Evolutionary conservation across 2,888 invertebrate genomes (phyloP), one percentile per base, ranked within the genome.

Genomic region (Neoscelio sp.): DNA sequence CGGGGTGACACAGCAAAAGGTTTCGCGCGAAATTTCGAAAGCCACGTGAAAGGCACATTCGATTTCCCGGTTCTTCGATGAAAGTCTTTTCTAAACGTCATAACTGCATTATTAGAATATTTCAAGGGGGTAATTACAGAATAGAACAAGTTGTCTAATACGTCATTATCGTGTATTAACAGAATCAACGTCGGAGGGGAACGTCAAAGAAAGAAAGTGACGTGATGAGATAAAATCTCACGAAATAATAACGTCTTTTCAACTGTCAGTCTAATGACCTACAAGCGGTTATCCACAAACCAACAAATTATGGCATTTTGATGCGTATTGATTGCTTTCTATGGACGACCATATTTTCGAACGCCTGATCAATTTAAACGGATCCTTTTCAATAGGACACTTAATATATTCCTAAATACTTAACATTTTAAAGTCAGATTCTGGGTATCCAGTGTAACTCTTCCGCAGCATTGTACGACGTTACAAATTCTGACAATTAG

Each of bases 401-500:
- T n/a, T n/a, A n/a, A n/a, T n/a, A n/a, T n/a, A n/a, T n/a, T n/a
- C n/a, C n/a, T n/a, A n/a, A n/a, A n/a, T n/a, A n/a, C n/a, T n/a
- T n/a, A n/a, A n/a, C n/a, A n/a, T n/a, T n/a, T n/a, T n/a, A n/a
- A n/a, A n/a, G n/a, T n/a, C n/a, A n/a, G 23, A 23, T 23, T 6
- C 23, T 6, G 23, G 6, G 6, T 4, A 6, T 6, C 23, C 23
- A 6, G 3, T 4, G 6, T 23, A 23, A 23, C 23, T 23, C 23
- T 23, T 23, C 23, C 23, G n/a, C n/a, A n/a, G n/a, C n/a, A n/a
- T n/a, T n/a, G n/a, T n/a, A 68, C 58, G 50, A 48, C 13, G 50
- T 48, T 23, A 42, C 73, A 64, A 73, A 73, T 64, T 54, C 58
- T 42, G 65, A 65, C 65, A 74, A 74, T 74, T 65, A 74, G 58